Conservation (phyloP, 2,113 vertebrate species). For the Heterocephalus glaber region DNA sequence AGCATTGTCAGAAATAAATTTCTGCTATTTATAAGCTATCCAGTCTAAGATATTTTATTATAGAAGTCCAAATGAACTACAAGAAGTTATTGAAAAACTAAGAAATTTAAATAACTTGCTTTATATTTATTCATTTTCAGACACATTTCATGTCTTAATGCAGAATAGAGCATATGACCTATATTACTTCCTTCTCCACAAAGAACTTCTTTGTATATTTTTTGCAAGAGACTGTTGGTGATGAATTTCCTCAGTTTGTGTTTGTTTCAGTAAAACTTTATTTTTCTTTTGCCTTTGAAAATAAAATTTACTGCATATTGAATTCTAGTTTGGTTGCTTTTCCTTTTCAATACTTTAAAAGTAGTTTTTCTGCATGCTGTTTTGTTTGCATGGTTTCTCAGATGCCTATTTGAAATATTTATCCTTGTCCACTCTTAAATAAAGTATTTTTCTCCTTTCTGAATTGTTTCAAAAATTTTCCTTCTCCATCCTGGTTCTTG, state of each 20-base stretch:
- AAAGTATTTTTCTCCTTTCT: background rate
- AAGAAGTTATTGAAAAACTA: background rate
- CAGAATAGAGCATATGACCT: background rate
- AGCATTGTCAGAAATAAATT: background rate
- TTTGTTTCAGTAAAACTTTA: background rate
- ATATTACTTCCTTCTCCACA: background rate
- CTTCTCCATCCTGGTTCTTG: background rate
- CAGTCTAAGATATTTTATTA: background rate
- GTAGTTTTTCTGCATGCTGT: background rate
- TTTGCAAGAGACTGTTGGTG: background rate
- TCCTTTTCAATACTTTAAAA: background rate
- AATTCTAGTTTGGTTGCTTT: background rate
- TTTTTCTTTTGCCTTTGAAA: background rate
- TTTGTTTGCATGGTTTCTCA: background rate
- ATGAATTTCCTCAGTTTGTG: background rate
- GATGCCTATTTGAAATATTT: background rate
- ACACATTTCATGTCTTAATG: background rate
- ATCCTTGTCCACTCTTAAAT: background rate
- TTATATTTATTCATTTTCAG: background rate
- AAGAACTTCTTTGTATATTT: background rate
- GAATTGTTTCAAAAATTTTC: background rate
- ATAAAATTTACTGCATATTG: background rate
- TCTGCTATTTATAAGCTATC: background rate
- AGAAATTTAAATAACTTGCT: background rate
- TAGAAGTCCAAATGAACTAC: background rate